Percentiles rank a stretch among this genome's conserved stretches.
Conservation (phyloP, 2,113 vertebrate genomes). For the Glaucidium brasilianum region DNA sequence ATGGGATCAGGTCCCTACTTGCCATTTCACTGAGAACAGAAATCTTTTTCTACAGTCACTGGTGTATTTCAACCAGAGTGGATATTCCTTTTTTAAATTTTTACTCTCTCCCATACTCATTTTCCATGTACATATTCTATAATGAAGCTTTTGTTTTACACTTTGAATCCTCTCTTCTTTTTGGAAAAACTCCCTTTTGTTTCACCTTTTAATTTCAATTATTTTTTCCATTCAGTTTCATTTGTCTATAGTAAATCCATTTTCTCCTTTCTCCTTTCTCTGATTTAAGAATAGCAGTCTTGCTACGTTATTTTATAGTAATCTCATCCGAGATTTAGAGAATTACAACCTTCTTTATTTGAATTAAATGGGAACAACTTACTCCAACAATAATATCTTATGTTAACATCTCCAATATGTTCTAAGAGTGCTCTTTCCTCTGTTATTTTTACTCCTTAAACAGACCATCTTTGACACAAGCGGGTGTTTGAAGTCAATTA, state of each 20-base stretch:
- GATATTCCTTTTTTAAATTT: not conserved
- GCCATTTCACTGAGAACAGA: not conserved
- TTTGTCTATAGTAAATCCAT: not conserved
- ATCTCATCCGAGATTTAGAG: not conserved
- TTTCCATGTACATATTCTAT: not conserved
- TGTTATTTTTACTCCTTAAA: not conserved
- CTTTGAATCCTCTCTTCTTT: not conserved
- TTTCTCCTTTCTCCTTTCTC: not conserved
- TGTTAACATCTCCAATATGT: not conserved
- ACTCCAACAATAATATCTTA: not conserved
- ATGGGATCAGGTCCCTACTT: not conserved
- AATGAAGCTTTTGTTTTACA: not conserved
- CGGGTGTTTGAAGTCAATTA: not conserved
- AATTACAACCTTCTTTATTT: conserved; percentile 8
- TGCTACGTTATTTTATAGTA: not conserved
- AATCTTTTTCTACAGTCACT: not conserved
- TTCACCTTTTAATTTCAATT: not conserved
- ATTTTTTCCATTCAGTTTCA: not conserved
- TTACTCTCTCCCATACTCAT: not conserved
- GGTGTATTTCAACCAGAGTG: not conserved
- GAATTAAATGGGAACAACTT: not conserved
- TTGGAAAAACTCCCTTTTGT: not conserved
- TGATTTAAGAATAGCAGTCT: not conserved
- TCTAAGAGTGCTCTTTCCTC: not conserved
- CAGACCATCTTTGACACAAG: not conserved